Base-by-base conservation (phyloP, 2,113 vertebrate genomes). In the Lates calcarifer region DNA sequence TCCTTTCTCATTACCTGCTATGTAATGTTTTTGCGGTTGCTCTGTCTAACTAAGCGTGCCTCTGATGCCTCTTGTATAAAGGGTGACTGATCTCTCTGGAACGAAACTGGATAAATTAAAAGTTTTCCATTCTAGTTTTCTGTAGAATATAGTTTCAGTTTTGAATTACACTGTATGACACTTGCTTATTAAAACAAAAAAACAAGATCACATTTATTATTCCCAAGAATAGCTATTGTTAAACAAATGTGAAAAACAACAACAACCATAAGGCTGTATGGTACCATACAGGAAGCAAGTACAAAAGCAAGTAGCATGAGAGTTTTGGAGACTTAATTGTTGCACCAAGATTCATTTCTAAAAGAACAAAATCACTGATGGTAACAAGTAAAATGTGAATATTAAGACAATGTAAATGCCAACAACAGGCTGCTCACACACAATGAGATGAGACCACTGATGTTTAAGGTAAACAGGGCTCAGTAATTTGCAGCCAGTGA, bases 401-500 rank as follows among this genome's bases (percentile, higher is more conserved):
- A 51, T 65, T 5, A 43, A 55, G 24, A 73, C 63, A 35, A 9
- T 28, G n/a, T 55, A 29, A 69, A 79, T 20, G 35, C 37, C 37
- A 71, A 82, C 71, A 69, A 64, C 31, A 39, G 55, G 58, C 31
- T 64, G 29, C 24, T 80, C 28, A 56, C 14, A 71, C 3, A 65
- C 12, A 69, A 66, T 53, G 31, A 33, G 26, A 68, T 72, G 51
- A 43, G 12, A 69, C 7, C 18, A 3, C 33, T 29, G 26, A 72
- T n/a, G 43, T 47, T 84, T 14, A 29, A 84, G 26, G 13, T 56
- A 29, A 77, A 20, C 20, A 2, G 53, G 62, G 49, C 18, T 60
- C 3, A 18, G 56, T 72, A 49, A 87, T 80, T 74, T 76, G 53
- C 71, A 41, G 47, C 56, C 74, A 82, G 57, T 82, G 74, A 65